Base-by-base conservation (phyloP, 2,113 vertebrate genomes). In the Ciconia maguari region DNA sequence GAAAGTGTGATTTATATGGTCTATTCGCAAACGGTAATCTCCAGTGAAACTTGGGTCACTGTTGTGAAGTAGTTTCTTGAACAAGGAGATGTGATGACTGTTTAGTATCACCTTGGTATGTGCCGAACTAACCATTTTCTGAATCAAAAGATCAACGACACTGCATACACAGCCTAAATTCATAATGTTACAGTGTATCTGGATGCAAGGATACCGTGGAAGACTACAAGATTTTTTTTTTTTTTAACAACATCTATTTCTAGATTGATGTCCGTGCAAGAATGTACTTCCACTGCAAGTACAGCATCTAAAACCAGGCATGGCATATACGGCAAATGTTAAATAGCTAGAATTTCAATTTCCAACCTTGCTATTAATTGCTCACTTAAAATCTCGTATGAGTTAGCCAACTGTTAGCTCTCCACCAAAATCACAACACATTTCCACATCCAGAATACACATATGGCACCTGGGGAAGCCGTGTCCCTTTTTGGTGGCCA, bases 391-490 rank as follows among this genome's bases (percentile, higher is more conserved):
- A 96, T 86, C 83, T 83, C 92, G 83, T 80, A 24, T 0, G 1
- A 97, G 81, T 89, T 93, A 96, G 96, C 74, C 62, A 83, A 61
- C 93, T 76, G 85, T 83, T 91, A 95, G 94, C 55, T 78, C 91
- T 88, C 83, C 92, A 85, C 74, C 10, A 18, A 90, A 94, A 90
- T 27, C 7, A 7, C 65, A 89, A 74, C 76, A 62, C 46, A 76
- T 75, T 87, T 69, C 62, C 90, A 96, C 60, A 70, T 54, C 30
- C n/a, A 42, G 20, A 95, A 89, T 34, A 57, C 36, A 65, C 11
- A 75, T 41, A 71, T 4, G 3, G 61, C 36, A 49, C 10, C 15
- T 0, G 1, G 57, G 17, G 13, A 91, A 57, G 19, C 18, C 15
- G 2, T 36, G 24, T 58, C 27, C 87, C 75, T 77, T 70, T 84